Percentiles rank a stretch among this genome's conserved stretches.
Evolutionary conservation across 2,113 vertebrate genomes (phyloP).

Genomic region (Phrynosoma platyrhinos): DNA sequence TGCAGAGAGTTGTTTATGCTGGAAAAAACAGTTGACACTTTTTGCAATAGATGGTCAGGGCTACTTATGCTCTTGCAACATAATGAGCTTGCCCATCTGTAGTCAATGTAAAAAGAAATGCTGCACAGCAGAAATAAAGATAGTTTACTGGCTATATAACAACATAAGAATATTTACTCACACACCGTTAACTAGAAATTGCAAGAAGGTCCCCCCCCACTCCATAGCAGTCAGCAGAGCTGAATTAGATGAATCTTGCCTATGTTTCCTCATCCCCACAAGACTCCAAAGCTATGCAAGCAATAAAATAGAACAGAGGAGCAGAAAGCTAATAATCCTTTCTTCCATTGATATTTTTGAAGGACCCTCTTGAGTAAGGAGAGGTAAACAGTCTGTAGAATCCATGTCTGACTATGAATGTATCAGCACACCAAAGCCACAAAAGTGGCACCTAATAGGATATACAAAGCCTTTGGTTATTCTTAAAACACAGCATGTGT

Average conservation of each 20-base stretch:
- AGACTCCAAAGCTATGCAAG: not conserved
- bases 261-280: not conserved
- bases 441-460: not conserved
- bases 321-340: not conserved
- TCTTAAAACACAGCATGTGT: not conserved
- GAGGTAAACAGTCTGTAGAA: not conserved
- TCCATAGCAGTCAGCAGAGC: not conserved
- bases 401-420: not conserved
- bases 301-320: not conserved
- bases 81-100: not conserved
- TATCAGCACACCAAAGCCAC: not conserved
- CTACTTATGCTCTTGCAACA: not conserved
- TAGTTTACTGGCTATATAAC: not conserved
- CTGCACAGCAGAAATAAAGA: not conserved
- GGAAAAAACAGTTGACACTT: not conserved
- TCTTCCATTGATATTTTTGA: not conserved
- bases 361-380: conserved; percentile 4
- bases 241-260: not conserved
- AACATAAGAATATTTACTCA: not conserved
- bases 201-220: not conserved
- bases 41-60: not conserved
- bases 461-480: not conserved
- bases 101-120: not conserved
- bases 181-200: not conserved
- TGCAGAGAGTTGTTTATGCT: not conserved